These are phyloP conservation scores for Uropsilus gracilis DNA, from an alignment of 2,113 vertebrate genomes.

Conservation along the genomic window DNA sequence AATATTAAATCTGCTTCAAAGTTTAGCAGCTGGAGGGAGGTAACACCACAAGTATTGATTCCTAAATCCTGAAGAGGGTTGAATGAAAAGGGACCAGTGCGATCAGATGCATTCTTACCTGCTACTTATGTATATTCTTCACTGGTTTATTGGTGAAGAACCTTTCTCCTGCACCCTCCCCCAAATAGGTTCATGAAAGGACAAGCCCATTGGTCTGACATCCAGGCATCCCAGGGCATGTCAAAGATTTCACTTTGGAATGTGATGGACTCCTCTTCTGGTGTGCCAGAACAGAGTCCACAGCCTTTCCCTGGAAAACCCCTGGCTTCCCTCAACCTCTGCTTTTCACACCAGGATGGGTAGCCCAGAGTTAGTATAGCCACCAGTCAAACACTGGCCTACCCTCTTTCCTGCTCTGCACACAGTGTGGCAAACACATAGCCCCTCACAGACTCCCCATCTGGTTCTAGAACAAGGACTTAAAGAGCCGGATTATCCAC, in stretches of 20 bases:
- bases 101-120: neutral
- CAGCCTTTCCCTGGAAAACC: neutral
- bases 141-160: neutral
- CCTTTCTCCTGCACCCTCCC: neutral
- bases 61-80: neutral
- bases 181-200: neutral
- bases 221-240: neutral
- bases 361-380: no score
- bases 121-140: neutral
- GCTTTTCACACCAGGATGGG: no score
- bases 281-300: neutral
- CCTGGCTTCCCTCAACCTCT: neutral
- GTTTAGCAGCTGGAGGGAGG: neutral
- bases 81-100: neutral
- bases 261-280: neutral
- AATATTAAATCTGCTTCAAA: neutral
- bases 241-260: neutral
- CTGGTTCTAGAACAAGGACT: conserved; percentile 92
- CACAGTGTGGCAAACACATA: neutral
- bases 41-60: neutral
- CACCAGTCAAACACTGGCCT: rapidly evolving
- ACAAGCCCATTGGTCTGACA: neutral
- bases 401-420: neutral
- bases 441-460: conserved; percentile 25
- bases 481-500: conserved; percentile 93